phyloP scores from a whole-genome alignment of 1,140 invertebrate genomes.

The Babylonia areolata region DNA sequence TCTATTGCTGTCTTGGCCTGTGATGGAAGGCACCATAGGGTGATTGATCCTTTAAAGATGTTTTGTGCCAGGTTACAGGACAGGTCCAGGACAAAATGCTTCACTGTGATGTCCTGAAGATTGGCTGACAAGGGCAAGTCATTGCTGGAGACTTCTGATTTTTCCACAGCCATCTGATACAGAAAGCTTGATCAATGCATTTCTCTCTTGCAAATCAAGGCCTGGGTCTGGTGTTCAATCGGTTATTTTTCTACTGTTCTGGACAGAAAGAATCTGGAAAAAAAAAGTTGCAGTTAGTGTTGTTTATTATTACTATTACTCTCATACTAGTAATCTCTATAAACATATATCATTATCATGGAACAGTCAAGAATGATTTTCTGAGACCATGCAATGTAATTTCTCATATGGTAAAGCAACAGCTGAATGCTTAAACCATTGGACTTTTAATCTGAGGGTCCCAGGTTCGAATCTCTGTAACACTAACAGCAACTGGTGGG shows the following conservation, averaged over 20 bases:
- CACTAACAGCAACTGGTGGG: too few relatives aligned
- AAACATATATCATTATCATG: too few relatives aligned
- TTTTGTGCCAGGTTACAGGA: slow-evolving; percentile 56
- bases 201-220: background rate
- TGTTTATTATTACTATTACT: too few relatives aligned
- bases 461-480: too few relatives aligned
- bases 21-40: slow-evolving; percentile 43
- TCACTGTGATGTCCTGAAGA: slow-evolving; percentile 64
- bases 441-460: too few relatives aligned
- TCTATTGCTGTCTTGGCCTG: slow-evolving; percentile 47
- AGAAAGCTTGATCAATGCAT: background rate
- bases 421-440: too few relatives aligned
- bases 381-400: too few relatives aligned
- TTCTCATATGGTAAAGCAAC: too few relatives aligned
- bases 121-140: slow-evolving; percentile 74
- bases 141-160: slow-evolving; percentile 24
- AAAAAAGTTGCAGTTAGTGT: too few relatives aligned
- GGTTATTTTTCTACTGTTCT: background rate
- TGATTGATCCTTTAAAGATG: slow-evolving; percentile 60
- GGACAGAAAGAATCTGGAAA: background rate
- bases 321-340: too few relatives aligned
- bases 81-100: slow-evolving; percentile 68
- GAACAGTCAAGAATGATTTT: too few relatives aligned
- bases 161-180: background rate
- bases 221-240: too few relatives aligned